Evolutionary conservation across 2,797 vertebrate species (phyloP).

Genomic region (Spinibarbus caldwelli): DNA sequence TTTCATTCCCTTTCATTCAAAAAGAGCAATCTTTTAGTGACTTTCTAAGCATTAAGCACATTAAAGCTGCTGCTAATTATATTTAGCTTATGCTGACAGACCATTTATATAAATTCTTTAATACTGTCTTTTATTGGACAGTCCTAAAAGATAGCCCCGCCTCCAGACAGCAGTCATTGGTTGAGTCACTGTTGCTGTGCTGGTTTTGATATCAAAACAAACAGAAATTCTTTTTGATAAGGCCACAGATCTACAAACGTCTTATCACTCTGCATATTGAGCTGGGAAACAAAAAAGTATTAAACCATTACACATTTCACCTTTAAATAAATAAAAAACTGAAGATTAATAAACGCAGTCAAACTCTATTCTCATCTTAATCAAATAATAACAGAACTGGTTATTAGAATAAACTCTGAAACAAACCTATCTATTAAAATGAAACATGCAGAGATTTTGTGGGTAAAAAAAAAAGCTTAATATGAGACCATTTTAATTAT

Average conservation of each 20-base stretch:
- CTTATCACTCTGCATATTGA: not conserved
- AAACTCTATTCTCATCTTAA: not conserved
- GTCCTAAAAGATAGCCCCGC: not conserved
- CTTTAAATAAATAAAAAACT: not conserved
- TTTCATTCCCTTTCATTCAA: not conserved
- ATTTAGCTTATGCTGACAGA: not conserved
- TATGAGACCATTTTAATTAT: slow-evolving; percentile 11
- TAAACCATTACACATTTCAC: not conserved
- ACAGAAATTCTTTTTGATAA: not conserved
- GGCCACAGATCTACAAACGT: not conserved
- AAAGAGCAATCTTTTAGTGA: not conserved
- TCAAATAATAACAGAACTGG: too few relatives aligned
- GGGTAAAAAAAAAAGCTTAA: not conserved
- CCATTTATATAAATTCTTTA: not conserved
- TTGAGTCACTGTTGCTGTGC: not conserved
- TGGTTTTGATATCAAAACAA: not conserved
- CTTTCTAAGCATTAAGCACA: not conserved
- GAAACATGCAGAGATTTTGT: not conserved
- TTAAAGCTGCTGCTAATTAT: not conserved
- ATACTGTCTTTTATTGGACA: not conserved
- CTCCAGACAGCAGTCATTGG: not conserved
- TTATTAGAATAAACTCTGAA: not conserved
- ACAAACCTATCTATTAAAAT: slow-evolving; percentile 6
- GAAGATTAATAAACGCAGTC: not conserved
- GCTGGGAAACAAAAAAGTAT: not conserved